phyloP scores from a whole-genome alignment of 2,888 invertebrate species.

The Blastobasis adustella region DNA sequence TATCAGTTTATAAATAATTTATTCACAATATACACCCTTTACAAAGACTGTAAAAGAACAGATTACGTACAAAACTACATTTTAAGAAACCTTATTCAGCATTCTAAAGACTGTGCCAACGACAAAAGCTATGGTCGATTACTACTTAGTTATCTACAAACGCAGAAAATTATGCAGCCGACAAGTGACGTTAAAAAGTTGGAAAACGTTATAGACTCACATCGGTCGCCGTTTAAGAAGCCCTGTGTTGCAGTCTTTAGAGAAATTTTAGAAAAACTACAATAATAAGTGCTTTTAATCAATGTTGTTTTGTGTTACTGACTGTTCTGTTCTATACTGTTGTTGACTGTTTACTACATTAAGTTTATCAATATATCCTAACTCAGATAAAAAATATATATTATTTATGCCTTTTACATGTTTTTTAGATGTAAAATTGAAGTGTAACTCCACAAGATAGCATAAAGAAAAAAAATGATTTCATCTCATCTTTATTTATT shows the following conservation, averaged over 20 bases:
- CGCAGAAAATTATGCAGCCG: slow-evolving; percentile 20
- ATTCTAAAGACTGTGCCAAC: slow-evolving; percentile 19
- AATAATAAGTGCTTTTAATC: not conserved
- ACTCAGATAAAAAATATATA: too few species aligned
- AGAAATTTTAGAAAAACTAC: slow-evolving; percentile 20
- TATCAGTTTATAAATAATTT: slow-evolving; percentile 37
- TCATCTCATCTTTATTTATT: too few species aligned
- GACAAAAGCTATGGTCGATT: slow-evolving; percentile 46
- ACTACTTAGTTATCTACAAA: slow-evolving; percentile 37
- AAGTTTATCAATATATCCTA: too few species aligned
- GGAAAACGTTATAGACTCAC: slow-evolving; percentile 32
- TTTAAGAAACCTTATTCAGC: slow-evolving; percentile 21
- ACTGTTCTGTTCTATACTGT: too few species aligned
- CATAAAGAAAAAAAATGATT: too few species aligned
- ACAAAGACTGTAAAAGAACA: slow-evolving; percentile 36
- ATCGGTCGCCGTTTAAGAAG: slow-evolving; percentile 43
- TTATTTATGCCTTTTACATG: too few species aligned
- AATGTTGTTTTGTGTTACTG: not conserved
- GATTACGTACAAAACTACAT: slow-evolving; percentile 33
- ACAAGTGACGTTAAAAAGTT: slow-evolving; percentile 15
- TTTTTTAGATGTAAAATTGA: too few species aligned
- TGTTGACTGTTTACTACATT: too few species aligned
- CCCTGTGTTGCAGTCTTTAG: slow-evolving; percentile 37
- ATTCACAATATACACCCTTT: slow-evolving; percentile 33
- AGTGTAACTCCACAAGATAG: too few species aligned